A percentile compares a stretch with the other conserved stretches of the same genome.
These are phyloP conservation scores for Ramphastos sulfuratus DNA, from an alignment of 2,113 vertebrate species.

Conservation along the genomic window DNA sequence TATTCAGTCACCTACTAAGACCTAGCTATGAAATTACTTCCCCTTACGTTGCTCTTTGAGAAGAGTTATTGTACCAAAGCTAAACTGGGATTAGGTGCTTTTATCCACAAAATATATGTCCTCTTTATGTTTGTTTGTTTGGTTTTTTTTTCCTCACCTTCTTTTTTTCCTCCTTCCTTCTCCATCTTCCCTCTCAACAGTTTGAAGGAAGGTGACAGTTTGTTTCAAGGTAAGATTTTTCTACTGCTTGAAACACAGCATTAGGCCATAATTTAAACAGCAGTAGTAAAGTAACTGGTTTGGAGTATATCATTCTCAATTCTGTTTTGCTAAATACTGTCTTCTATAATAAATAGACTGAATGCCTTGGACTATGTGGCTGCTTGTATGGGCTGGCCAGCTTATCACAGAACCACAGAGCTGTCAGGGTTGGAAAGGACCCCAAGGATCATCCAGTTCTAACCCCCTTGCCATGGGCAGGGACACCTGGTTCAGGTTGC, in stretches of 20 bases:
- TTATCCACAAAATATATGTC: not conserved
- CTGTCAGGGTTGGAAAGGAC: too few species aligned
- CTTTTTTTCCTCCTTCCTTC: not conserved
- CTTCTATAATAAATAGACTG: not conserved
- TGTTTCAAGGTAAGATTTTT: not conserved
- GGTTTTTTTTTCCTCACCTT: not conserved
- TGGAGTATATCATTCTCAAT: not conserved
- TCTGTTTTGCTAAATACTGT: not conserved
- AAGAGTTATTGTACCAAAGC: conserved; percentile 16
- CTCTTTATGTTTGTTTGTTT: too few species aligned
- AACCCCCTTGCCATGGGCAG: too few species aligned
- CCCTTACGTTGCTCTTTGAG: not conserved
- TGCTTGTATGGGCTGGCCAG: not conserved
- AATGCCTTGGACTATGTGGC: not conserved
- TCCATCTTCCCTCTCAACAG: not conserved
- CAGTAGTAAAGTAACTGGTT: not conserved
- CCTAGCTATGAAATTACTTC: conserved; percentile 4
- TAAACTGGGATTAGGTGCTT: not conserved
- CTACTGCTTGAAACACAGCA: not conserved
- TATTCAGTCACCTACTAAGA: not conserved
- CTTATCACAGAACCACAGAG: not conserved
- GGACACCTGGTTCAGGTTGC: too few species aligned
- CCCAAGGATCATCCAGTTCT: too few species aligned
- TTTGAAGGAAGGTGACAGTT: not conserved
- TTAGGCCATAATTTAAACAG: not conserved